These are phyloP conservation scores for Cryptus armator DNA, from an alignment of 2,888 invertebrate genomes.

Conservation along the genomic window DNA sequence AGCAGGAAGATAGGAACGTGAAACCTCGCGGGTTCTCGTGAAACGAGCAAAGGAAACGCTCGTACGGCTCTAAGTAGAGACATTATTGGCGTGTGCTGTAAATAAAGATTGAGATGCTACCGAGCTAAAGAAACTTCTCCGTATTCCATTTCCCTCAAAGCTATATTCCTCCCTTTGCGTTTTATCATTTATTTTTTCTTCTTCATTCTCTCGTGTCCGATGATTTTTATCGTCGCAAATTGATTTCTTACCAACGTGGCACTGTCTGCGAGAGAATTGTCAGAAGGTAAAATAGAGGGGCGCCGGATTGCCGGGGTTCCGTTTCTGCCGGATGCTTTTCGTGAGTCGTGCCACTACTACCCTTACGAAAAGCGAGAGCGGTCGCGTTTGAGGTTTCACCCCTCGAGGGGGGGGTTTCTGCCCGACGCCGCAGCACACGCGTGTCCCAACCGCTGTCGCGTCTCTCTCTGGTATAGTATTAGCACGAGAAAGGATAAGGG, in stretches of 20 bases:
- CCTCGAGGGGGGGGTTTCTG: conserved; percentile 36
- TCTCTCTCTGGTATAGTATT: conserved; percentile 37
- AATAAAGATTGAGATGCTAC: conserved; percentile 2
- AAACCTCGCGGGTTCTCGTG: conserved; percentile 14
- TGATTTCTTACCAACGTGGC: conserved; percentile 38
- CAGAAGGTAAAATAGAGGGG: conserved; percentile 71
- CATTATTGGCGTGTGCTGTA: conserved; percentile 1
- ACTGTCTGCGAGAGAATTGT: conserved; percentile 65
- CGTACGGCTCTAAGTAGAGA: conserved; percentile 14
- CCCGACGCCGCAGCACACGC: conserved; percentile 60
- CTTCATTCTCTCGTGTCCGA: conserved; percentile 27
- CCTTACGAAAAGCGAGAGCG: conserved; percentile 69
- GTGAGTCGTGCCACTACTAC: conserved; percentile 64
- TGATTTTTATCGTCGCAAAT: conserved; percentile 57
- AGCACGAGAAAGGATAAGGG: conserved; percentile 38
- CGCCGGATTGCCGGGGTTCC: conserved; percentile 65
- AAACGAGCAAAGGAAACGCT: neutral
- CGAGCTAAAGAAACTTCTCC: neutral
- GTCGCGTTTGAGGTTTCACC: conserved; percentile 74
- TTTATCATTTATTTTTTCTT: neutral
- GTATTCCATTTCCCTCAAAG: neutral
- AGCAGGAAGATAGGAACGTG: conserved; percentile 28
- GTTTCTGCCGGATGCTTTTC: conserved; percentile 71
- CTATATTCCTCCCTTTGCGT: neutral
- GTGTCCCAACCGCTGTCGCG: conserved; percentile 40